These are phyloP conservation scores for Cataglyphis livida DNA, from an alignment of 2,888 invertebrate species.

Conservation along the genomic window DNA sequence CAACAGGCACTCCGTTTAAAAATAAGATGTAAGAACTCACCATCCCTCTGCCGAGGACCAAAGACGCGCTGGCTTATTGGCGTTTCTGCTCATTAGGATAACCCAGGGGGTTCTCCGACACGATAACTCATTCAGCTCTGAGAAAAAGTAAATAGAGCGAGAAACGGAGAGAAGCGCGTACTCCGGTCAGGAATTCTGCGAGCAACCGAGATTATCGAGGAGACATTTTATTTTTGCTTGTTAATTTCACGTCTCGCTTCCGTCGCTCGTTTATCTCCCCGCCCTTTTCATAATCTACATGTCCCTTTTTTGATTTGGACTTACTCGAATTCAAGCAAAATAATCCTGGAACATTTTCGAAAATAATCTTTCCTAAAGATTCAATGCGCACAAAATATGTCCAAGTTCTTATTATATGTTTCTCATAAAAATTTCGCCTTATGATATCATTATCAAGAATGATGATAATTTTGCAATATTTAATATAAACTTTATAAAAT, in stretches of 20 bases:
- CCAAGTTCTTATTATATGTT: neutral
- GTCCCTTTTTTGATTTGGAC: neutral
- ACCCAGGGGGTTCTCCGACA: slow-evolving; percentile 73
- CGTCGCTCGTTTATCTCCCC: slow-evolving; percentile 43
- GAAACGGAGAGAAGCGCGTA: slow-evolving; percentile 50
- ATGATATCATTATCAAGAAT: neutral
- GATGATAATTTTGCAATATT: neutral
- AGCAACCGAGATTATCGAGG: slow-evolving; percentile 50
- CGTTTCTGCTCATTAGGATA: slow-evolving; percentile 80
- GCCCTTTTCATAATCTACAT: slow-evolving; percentile 40
- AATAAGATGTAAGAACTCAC: slow-evolving; percentile 75
- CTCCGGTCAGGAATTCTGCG: slow-evolving; percentile 29
- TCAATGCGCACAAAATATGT: neutral
- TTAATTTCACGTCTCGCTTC: slow-evolving; percentile 52
- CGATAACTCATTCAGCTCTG: slow-evolving; percentile 79
- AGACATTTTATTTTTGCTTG: slow-evolving; percentile 48
- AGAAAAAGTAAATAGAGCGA: slow-evolving; percentile 76
- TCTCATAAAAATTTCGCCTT: neutral
- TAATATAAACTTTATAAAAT: neutral
- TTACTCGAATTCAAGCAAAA: neutral
- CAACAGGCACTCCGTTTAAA: slow-evolving; percentile 78
- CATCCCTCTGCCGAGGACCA: slow-evolving; percentile 34
- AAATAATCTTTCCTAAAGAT: neutral
- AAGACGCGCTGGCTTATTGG: slow-evolving; percentile 70
- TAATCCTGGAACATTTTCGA: neutral